Evolutionary conservation across 2,113 vertebrate genomes (phyloP).

Genomic region (Tauraco erythrolophus): DNA sequence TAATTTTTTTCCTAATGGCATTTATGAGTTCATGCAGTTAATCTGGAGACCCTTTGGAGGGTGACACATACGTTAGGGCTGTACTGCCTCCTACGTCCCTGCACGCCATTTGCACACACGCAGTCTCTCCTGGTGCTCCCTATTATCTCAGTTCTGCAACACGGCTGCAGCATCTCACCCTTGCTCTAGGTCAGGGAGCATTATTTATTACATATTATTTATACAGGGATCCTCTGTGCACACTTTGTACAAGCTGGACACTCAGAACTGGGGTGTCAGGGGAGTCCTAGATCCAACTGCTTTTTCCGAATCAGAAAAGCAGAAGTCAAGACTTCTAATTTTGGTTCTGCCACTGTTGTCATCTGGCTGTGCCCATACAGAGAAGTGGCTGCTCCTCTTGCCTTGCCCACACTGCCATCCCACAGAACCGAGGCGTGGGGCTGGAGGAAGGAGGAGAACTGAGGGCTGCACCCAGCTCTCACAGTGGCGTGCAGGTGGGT

Average conservation of each 20-base stretch:
- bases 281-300: too few species aligned
- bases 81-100: fast-evolving
- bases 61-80: background rate
- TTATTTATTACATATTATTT: background rate
- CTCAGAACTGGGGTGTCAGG: background rate
- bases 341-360: background rate
- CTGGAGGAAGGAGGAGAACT: background rate
- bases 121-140: background rate
- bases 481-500: fast-evolving
- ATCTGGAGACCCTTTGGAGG: background rate
- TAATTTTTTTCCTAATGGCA: background rate
- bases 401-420: background rate
- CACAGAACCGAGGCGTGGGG: fast-evolving
- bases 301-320: background rate
- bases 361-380: background rate
- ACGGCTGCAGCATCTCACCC: background rate
- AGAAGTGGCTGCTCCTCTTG: background rate
- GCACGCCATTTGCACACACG: fast-evolving
- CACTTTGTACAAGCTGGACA: fast-evolving
- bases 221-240: background rate
- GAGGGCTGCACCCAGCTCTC: background rate
- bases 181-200: background rate
- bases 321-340: slow-evolving; percentile 19
- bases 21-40: background rate
- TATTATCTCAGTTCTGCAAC: background rate